Conservation (phyloP, 2,888 invertebrate genomes). For the Drosophila seclusa region DNA sequence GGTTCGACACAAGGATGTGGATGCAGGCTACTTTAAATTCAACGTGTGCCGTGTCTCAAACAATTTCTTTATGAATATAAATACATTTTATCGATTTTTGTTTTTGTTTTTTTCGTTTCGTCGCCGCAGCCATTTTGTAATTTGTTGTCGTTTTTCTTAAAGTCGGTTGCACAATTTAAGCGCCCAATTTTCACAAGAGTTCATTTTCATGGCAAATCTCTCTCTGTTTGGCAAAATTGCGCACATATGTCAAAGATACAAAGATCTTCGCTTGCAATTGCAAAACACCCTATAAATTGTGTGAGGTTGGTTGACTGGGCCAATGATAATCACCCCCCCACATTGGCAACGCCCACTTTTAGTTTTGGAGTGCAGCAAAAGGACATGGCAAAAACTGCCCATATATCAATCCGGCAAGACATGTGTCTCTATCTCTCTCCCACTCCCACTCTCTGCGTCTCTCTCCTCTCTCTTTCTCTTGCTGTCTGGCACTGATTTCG, state of each 20-base stretch:
- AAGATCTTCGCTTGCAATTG: constrained; percentile 58
- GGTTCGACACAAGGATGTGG: constrained; percentile 30
- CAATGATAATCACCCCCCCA: constrained; percentile 59
- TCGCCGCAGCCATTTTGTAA: constrained; percentile 40
- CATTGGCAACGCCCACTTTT: constrained; percentile 51
- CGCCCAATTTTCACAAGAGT: constrained; percentile 40
- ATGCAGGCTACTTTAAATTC: constrained; percentile 76
- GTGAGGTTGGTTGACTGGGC: constrained; percentile 26
- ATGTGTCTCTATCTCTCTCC: constrained; percentile 34
- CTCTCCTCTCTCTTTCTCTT: constrained; percentile 10
- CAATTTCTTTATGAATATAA: constrained; percentile 77
- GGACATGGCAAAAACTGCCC: constrained; percentile 52
- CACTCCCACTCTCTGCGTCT: background rate
- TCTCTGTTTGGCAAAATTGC: constrained; percentile 69
- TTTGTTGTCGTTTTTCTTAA: constrained; percentile 33
- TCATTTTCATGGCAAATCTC: constrained; percentile 70
- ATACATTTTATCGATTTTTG: constrained; percentile 72
- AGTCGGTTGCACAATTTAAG: constrained; percentile 48
- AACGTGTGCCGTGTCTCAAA: constrained; percentile 60
- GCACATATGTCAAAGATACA: constrained; percentile 78
- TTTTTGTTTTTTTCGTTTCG: background rate
- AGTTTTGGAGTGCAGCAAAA: constrained; percentile 34
- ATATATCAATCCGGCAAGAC: constrained; percentile 72
- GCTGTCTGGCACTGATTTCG: constrained; percentile 72
- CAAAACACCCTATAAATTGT: constrained; percentile 66